Evolutionary conservation across 2,797 vertebrate genomes (phyloP).

Genomic region (Aphelocoma californica): DNA sequence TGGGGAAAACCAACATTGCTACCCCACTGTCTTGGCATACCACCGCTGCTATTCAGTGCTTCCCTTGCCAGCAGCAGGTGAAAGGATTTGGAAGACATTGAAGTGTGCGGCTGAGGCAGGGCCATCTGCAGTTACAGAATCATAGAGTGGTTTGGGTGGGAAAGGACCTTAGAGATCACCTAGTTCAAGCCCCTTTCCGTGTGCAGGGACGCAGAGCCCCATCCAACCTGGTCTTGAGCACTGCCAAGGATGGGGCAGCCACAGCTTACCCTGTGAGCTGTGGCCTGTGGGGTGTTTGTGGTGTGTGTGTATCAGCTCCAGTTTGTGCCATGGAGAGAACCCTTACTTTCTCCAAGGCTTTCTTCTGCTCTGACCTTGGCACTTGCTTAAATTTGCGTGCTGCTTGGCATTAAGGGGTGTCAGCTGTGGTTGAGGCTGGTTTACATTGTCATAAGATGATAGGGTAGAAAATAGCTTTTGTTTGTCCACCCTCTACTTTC

Average conservation of each 20-base stretch:
- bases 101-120: neutral
- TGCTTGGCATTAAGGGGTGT: neutral
- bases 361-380: neutral
- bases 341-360: neutral
- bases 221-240: neutral
- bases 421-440: neutral
- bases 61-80: neutral
- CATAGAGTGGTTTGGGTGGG: neutral
- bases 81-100: neutral
- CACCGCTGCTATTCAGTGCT: accelerated
- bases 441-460: accelerated
- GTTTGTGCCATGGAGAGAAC: no score
- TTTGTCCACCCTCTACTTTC: neutral
- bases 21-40: accelerated
- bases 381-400: no score
- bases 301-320: accelerated
- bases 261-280: accelerated
- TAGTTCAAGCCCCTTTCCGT: neutral
- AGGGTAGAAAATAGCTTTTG: neutral
- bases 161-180: neutral
- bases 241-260: neutral
- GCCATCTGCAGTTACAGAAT: no score
- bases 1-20: neutral
- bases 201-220: neutral
- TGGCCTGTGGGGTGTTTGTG: accelerated